Evolutionary conservation across 1,140 invertebrate species (phyloP).

Genomic region (Apis cerana): DNA sequence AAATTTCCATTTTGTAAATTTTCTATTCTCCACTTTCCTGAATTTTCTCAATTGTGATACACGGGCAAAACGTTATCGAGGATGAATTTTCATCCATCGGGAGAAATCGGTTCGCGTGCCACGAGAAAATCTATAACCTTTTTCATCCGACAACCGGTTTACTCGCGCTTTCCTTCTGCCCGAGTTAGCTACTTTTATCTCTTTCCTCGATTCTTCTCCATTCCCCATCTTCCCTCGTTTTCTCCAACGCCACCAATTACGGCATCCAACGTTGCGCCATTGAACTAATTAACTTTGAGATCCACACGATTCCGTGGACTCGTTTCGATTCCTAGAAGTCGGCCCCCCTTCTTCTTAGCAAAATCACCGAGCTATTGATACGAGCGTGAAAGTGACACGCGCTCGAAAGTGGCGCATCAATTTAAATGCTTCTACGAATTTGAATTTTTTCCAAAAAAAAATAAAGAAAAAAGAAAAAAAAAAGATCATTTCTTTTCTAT

Average conservation of each 20-base stretch:
- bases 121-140: conserved; percentile 34
- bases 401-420: neutral
- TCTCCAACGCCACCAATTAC: conserved; percentile 46
- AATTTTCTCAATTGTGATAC: no score
- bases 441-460: no score
- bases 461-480: no score
- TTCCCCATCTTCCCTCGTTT: conserved; percentile 35
- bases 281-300: conserved; percentile 18
- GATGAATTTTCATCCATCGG: conserved; percentile 16
- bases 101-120: conserved; percentile 40
- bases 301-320: neutral
- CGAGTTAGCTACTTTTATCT: neutral
- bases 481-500: no score
- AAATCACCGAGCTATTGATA: conserved; percentile 7
- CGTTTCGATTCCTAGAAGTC: conserved; percentile 6
- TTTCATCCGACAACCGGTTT: conserved; percentile 41
- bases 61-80: neutral
- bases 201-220: no score
- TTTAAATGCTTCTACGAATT: no score
- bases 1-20: no score
- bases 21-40: no score
- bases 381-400: conserved; percentile 40
- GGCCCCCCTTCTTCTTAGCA: neutral
- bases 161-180: conserved; percentile 39
- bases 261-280: neutral